These are phyloP conservation scores for Melipona bicolor DNA, from an alignment of 2,888 invertebrate species.

Conservation along the genomic window DNA sequence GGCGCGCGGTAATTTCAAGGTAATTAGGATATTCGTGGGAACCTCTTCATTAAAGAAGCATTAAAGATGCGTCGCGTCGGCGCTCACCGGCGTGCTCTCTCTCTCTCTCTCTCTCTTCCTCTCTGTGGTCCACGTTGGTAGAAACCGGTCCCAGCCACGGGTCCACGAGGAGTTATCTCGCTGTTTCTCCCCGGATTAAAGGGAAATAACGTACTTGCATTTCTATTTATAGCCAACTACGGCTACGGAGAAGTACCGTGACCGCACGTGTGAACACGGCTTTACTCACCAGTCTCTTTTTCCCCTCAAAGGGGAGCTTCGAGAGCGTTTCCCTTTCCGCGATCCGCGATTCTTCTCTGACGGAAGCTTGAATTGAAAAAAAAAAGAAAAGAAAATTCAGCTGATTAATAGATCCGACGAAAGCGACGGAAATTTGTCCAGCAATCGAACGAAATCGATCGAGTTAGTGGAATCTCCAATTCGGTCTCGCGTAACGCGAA, in stretches of 20 bases:
- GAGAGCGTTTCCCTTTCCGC: too few species aligned
- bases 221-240: constrained; percentile 62
- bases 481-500: constrained; percentile 10
- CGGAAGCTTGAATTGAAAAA: background rate
- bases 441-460: constrained; percentile 23
- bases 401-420: background rate
- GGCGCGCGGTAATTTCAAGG: constrained; percentile 56
- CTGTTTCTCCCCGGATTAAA: constrained; percentile 64
- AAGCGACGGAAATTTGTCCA: constrained; percentile 24
- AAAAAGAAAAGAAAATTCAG: background rate
- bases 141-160: constrained; percentile 62
- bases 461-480: constrained; percentile 24
- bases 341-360: too few species aligned
- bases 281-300: constrained; percentile 17
- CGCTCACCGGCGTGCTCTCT: background rate
- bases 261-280: constrained; percentile 31
- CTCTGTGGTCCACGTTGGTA: constrained; percentile 25
- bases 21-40: constrained; percentile 70
- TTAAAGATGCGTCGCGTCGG: constrained; percentile 50
- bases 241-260: background rate
- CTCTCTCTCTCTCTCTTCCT: background rate
- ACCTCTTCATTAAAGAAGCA: constrained; percentile 62
- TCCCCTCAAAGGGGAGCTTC: too few species aligned
- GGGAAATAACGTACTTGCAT: constrained; percentile 52
- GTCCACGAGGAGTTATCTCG: constrained; percentile 48